Evolutionary conservation across 2,888 invertebrate genomes (phyloP), one percentile per base, ranked within the genome.

Genomic region (Acanthacorydalis orientalis): DNA sequence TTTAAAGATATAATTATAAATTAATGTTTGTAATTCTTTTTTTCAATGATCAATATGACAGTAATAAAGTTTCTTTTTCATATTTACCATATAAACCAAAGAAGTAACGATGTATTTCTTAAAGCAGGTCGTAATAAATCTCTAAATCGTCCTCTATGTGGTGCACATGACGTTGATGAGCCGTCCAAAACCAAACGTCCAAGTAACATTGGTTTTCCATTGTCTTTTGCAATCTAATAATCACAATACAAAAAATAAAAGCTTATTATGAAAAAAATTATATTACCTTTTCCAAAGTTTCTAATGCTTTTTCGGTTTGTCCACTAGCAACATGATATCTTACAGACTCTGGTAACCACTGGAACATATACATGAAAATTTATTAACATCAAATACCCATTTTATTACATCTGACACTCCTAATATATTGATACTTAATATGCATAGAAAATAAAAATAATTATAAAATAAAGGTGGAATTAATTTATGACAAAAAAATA

Each of bases 281-380:
- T 39, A 49, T 54, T 58, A 75, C 77, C 68, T 86, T 77, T 68
- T 88, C 82, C 47, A 95, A 67, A 1, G 89, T 92, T 48, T 77
- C 77, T 48, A 90, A 64, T 0, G 93, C 93, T 64, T 83, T 83
- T 49, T 92, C 90, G 4, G 83, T 78, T 60, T 86, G 81, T 1
- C 93, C 93, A 55, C 83, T 79, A 0, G 89, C 83, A 33, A 92
- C 85, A 57, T 90, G 83, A 64, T 75, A 95, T 51, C 91, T 73
- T 0, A 91, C 90, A 51, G 92, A 92, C 65, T 95, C 93, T 23
- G 95, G 93, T 47, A 95, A 67, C 91, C 92, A 95, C 90, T 90
- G 64, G 44, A 73, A 70, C 51, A 42, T 12, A 32, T 11, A n/a
- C n/a, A 42, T 40, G 3, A 14, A 15, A 7, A 40, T n/a, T n/a